Conservation (phyloP, 2,113 vertebrate genomes). For the Gulo gulo region DNA sequence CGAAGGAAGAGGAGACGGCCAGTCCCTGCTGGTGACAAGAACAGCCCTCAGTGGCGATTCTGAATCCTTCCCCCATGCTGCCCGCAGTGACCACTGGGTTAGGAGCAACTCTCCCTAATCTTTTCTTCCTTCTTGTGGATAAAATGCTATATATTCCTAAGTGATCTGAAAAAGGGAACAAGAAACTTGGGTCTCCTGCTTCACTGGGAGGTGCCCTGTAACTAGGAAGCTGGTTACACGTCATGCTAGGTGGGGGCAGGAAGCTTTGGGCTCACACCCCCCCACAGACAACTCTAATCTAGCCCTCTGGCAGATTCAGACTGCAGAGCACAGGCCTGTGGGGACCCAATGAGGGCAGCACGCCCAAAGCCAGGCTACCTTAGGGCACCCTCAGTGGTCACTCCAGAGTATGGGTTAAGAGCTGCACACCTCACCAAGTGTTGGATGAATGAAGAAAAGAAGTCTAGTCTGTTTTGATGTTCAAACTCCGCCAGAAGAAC, state of each 20-base stretch:
- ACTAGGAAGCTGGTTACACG: neutral
- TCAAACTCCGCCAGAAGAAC: neutral
- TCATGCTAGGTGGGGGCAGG: neutral
- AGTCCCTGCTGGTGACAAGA: no score
- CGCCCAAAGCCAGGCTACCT: neutral
- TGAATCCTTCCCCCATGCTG: neutral
- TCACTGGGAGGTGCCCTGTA: neutral
- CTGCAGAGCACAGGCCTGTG: no score
- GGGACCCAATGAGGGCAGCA: neutral
- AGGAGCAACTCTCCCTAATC: neutral
- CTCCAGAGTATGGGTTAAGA: neutral
- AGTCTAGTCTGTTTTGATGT: neutral
- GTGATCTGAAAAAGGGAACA: neutral
- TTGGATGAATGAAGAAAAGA: neutral
- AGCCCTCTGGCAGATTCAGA: neutral
- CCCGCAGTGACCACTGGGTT: neutral
- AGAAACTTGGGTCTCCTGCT: neutral
- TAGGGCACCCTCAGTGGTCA: no score
- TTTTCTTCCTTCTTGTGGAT: neutral
- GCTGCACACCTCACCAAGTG: neutral
- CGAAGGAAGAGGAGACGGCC: neutral
- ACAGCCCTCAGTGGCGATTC: fast-evolving
- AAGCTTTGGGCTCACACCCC: neutral
- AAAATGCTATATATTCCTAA: neutral
- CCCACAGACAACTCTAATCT: neutral